phyloP scores from a whole-genome alignment of 2,888 invertebrate genomes.

The Andrena marginata region DNA sequence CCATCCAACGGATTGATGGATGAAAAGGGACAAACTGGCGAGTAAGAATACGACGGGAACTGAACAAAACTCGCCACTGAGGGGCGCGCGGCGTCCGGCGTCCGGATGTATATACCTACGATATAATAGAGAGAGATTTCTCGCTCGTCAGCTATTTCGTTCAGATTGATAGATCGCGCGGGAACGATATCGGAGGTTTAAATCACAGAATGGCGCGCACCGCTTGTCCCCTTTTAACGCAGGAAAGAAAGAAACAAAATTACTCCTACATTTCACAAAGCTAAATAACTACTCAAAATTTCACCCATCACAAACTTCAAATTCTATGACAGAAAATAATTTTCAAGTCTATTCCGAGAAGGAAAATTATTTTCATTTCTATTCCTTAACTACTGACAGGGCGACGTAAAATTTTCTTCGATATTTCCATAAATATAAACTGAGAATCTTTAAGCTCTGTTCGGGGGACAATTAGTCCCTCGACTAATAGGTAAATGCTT shows the following conservation, averaged over 20 bases:
- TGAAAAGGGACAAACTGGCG: not conserved
- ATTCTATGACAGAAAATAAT: not conserved
- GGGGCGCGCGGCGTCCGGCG: too few species aligned
- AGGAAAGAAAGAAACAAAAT: not conserved
- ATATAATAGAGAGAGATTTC: slow-evolving; percentile 48
- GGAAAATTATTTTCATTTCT: too few species aligned
- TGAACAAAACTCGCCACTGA: slow-evolving; percentile 28
- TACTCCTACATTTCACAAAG: not conserved
- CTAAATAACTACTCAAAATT: not conserved
- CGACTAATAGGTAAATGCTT: too few species aligned
- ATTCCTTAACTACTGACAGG: too few species aligned
- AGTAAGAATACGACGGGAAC: slow-evolving; percentile 11
- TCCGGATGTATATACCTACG: slow-evolving; percentile 31
- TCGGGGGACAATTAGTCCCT: too few species aligned
- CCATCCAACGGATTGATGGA: slow-evolving; percentile 21
- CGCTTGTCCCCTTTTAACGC: not conserved
- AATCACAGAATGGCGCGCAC: slow-evolving; percentile 21
- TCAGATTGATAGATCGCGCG: slow-evolving; percentile 37
- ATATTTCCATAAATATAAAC: too few species aligned
- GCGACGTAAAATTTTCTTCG: too few species aligned
- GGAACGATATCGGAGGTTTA: slow-evolving; percentile 30
- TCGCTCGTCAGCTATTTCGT: slow-evolving; percentile 38
- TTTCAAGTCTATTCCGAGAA: too few species aligned
- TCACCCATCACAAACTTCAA: too few species aligned
- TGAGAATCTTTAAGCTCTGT: too few species aligned